Evolutionary conservation across 2,888 invertebrate genomes (phyloP).

Genomic region (Hypercompe scribonia): DNA sequence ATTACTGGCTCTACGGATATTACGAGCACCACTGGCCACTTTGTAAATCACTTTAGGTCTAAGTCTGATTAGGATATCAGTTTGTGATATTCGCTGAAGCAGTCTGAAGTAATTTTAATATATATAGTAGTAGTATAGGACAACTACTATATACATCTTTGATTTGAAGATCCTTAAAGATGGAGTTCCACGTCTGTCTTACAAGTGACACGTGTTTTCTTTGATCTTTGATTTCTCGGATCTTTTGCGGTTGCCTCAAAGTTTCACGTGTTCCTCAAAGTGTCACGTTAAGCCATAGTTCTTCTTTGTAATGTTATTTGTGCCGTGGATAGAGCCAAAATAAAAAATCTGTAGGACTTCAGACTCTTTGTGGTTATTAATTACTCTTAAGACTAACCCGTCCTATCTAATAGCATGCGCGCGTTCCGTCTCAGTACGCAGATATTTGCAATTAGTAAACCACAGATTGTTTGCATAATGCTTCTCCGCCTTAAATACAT

Average conservation of each 20-base stretch:
- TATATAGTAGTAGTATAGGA: too few relatives aligned
- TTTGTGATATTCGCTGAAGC: not conserved
- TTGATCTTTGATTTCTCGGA: not conserved
- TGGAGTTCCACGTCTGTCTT: not conserved
- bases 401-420: not conserved
- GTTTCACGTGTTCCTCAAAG: too few relatives aligned
- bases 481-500: not conserved
- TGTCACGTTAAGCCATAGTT: too few relatives aligned
- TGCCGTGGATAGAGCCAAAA: too few relatives aligned
- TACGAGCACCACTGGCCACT: not conserved
- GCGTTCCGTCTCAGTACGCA: not conserved
- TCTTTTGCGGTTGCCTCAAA: not conserved
- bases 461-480: not conserved
- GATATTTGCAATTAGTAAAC: not conserved
- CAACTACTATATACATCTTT: too few relatives aligned
- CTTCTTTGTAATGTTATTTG: too few relatives aligned
- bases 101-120: too few relatives aligned
- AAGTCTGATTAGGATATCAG: not conserved
- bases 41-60: not conserved
- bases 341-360: not conserved
- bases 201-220: not conserved
- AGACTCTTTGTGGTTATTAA: too few relatives aligned
- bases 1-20: slow-evolving; percentile 9
- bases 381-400: not conserved
- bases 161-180: too few relatives aligned